Evolutionary conservation across 2,113 vertebrate species (phyloP).

Genomic region (Ia io): DNA sequence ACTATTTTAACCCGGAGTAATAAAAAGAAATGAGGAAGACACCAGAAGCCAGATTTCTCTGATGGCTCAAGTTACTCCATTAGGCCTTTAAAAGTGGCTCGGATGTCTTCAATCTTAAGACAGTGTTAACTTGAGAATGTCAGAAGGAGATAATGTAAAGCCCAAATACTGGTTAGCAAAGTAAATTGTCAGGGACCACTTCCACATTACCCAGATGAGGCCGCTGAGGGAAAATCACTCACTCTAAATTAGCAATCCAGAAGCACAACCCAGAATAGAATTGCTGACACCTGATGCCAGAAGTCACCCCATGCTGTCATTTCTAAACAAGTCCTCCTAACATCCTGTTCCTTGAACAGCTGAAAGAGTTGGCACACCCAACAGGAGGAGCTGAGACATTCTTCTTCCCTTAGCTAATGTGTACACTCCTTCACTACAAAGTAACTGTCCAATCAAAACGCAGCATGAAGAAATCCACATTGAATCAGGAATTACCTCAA

Average conservation of each 20-base stretch:
- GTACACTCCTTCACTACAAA: not conserved
- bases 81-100: not conserved
- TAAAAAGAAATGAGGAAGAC: not conserved
- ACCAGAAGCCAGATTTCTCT: not conserved
- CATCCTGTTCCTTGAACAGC: constrained; percentile 58
- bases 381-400: constrained; percentile 26
- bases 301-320: constrained; percentile 47
- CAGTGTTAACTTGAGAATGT: not conserved
- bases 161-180: not conserved
- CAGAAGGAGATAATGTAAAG: not conserved
- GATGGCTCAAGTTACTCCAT: not conserved
- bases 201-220: not conserved
- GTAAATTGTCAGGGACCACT: not conserved
- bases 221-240: not conserved
- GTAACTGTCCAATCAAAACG: not conserved
- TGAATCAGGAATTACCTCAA: not conserved
- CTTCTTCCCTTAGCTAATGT: constrained; percentile 54
- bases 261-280: constrained; percentile 51
- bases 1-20: not conserved
- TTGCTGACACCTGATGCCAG: constrained; percentile 20
- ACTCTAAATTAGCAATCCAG: constrained; percentile 39
- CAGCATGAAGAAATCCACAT: not conserved
- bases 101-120: not conserved
- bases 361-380: constrained; percentile 63
- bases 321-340: constrained; percentile 40